phyloP scores from a whole-genome alignment of 2,888 invertebrate genomes.

The Steinernema carpocapsae region DNA sequence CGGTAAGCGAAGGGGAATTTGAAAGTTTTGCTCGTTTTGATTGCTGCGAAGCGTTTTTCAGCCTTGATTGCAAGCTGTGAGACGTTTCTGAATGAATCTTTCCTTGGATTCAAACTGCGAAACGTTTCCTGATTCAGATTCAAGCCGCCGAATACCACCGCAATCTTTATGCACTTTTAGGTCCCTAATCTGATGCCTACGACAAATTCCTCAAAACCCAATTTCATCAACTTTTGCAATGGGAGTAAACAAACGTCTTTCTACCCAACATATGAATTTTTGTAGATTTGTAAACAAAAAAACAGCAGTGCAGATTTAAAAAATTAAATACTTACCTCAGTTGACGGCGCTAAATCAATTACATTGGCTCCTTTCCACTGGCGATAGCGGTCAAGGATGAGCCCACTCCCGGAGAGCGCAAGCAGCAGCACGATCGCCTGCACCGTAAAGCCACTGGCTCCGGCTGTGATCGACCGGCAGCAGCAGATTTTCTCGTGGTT shows the following conservation, averaged over 20 bases:
- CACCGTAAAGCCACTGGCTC: slow-evolving; percentile 3
- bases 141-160: no score
- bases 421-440: slow-evolving; percentile 13
- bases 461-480: slow-evolving; percentile 28
- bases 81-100: not conserved
- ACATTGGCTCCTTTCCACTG: not conserved
- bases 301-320: not conserved
- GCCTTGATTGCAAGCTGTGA: no score
- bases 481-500: slow-evolving; percentile 18
- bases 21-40: not conserved
- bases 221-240: no score
- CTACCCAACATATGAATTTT: not conserved
- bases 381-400: slow-evolving; percentile 33
- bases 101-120: no score
- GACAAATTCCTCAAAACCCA: not conserved
- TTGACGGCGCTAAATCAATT: not conserved
- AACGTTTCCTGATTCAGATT: no score
- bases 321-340: not conserved
- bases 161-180: no score
- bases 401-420: slow-evolving; percentile 22
- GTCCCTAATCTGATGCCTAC: not conserved
- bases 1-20: not conserved
- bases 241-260: not conserved
- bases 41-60: no score
- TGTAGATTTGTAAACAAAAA: no score